Evolutionary conservation across 1,140 invertebrate species (phyloP).

Genomic region (Trachymyrmex cornetzi): DNA sequence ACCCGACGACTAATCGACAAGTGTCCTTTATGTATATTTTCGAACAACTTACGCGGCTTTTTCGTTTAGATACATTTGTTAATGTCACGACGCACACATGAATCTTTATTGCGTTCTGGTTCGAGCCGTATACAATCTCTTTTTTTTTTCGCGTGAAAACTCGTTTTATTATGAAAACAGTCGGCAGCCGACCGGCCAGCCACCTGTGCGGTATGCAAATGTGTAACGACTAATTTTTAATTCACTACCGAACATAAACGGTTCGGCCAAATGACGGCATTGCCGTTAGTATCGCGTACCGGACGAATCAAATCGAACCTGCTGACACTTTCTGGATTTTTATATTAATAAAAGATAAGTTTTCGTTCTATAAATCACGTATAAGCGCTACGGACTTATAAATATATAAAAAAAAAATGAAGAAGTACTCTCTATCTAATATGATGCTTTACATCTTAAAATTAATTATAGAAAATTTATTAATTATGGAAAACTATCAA

Average conservation of each 20-base stretch:
- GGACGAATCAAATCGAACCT: not conserved
- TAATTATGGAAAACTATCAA: not conserved
- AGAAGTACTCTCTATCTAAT: not conserved
- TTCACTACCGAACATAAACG: constrained; percentile 70
- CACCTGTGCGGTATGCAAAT: constrained; percentile 75
- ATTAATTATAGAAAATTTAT: constrained; percentile 14
- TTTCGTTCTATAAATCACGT: not conserved
- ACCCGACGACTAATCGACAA: not conserved
- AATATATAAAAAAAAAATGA: not conserved
- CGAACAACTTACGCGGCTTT: not conserved
- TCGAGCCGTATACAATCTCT: constrained; percentile 24
- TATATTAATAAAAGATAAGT: not conserved
- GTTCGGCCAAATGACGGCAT: constrained; percentile 31
- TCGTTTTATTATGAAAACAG: constrained; percentile 74
- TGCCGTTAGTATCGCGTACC: constrained; percentile 12
- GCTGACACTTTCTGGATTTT: constrained; percentile 40
- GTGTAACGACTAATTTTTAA: constrained; percentile 74
- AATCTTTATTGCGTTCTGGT: constrained; percentile 68
- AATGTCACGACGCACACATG: constrained; percentile 58
- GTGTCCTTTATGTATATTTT: not conserved
- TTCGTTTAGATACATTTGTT: constrained; percentile 54
- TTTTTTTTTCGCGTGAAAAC: constrained; percentile 61
- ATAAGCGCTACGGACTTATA: not conserved
- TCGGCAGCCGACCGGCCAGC: constrained; percentile 59
- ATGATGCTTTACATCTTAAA: not conserved